Evolutionary conservation across 2,797 vertebrate genomes (phyloP), one percentile per base, ranked within the genome.

Genomic region (Xyrichtys novacula): DNA sequence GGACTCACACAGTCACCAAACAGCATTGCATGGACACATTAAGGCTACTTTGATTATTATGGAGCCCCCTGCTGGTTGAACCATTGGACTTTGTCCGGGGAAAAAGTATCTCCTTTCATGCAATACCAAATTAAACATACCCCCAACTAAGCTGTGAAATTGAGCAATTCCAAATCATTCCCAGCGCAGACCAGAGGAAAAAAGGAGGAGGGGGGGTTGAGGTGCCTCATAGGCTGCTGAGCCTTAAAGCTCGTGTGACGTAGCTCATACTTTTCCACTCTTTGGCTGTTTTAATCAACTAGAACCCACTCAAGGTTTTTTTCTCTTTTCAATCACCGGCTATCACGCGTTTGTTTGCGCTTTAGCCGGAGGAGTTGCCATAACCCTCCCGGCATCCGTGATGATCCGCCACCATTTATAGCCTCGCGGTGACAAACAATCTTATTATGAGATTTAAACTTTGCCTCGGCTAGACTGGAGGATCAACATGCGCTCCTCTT

Each of bases 361-460:
- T 69, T 43, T 63, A 65, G 29, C 52, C 65, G 49, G 76, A 75
- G 74, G 79, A 88, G 87, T 85, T 88, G 68, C 80, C 78, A 59
- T 77, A 72, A 85, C 78, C 86, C 85, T 81, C 53, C 26, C 74
- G 71, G 77, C 67, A 65, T 80, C 58, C 81, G 81, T 76, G 88
- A 87, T 82, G 82, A 90, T 88, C 81, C 53, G 85, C 74, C 75
- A 85, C 92, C 93, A 91, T 94, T 92, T 92, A 94, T 94, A 94
- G 92, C 88, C 91, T 84, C 52, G 82, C 85, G 85, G 78, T 90
- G 90, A 92, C 85, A 81, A 90, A 86, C 93, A 94, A 94, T 95
- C 92, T 92, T 92, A 89, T 94, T 92, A 94, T 88, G 91, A 93
- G 92, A 91, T 92, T 91, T 91, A 91, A 93, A 92, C 89, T 91